phyloP scores from a whole-genome alignment of 2,113 vertebrate species.

The Columbina picui region DNA sequence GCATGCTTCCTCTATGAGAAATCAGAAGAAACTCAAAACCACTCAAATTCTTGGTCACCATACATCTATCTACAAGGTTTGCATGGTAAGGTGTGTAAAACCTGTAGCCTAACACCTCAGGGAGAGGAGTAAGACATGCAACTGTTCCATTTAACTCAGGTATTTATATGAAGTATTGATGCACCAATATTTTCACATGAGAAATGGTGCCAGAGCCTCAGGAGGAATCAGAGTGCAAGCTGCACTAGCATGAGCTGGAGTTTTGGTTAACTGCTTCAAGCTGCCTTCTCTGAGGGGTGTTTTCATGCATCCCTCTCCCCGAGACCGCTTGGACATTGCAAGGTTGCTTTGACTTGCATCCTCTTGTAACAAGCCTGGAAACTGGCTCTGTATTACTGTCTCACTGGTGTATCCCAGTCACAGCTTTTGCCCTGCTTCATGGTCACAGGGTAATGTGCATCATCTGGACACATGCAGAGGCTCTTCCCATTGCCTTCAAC shows the following conservation, averaged over 20 bases:
- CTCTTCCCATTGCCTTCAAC: neutral
- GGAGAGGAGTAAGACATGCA: fast-evolving
- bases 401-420: neutral
- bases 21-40: neutral
- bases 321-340: neutral
- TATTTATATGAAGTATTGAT: neutral
- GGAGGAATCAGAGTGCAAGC: neutral
- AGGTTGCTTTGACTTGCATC: neutral
- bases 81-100: neutral
- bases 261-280: neutral
- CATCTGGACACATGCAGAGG: neutral
- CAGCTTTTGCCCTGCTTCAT: neutral
- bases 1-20: neutral
- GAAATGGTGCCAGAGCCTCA: neutral
- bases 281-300: neutral
- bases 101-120: neutral
- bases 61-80: neutral
- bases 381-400: neutral
- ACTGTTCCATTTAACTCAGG: neutral
- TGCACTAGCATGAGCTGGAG: fast-evolving
- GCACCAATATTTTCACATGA: neutral
- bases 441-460: neutral
- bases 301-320: neutral
- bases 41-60: neutral
- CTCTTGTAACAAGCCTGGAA: neutral